Base-by-base conservation (phyloP, 2,113 vertebrate species). In the Peucedramus taeniatus region DNA sequence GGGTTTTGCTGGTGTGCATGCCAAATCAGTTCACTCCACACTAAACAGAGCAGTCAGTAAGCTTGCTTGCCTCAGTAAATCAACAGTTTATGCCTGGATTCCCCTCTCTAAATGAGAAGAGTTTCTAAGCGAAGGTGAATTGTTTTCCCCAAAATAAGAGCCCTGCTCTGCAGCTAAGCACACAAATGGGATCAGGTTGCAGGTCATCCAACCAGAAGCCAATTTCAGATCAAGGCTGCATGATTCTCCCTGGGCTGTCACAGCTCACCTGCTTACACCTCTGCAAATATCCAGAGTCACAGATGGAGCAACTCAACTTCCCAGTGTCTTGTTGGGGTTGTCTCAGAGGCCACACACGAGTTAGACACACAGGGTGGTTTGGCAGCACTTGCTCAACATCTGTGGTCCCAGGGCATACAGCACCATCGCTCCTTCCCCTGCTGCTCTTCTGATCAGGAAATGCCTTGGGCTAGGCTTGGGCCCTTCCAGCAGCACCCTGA, bases 391-490 rank as follows among this genome's bases (percentile, higher is more conserved):
- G 5, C 30, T 37, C 15, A 15, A 14, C 1, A 1, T 28, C 33
- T 8, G 13, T 33, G 45, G n/a, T 44, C 49, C 40, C 45, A 44
- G 31, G 69, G 35, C 50, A 66, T 27, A 11, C 27, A 21, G 21
- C 15, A 19, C n/a, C 49, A 11, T 13, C 0, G 0, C 10, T 24
- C 31, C 45, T 1, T 5, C 31, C 10, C 4, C 65, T 51, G 45
- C 21, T 50, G 42, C 3, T 8, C 30, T 83, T 59, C 5, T 5
- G 24, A 20, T 14, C 1, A 2, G 71, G 49, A 56, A 18, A 24
- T 68, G 63, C 60, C 64, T 40, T 40, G 31, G 8, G 7, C 45
- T 65, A 15, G 51, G 26, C 51, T 26, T 65, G 26, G 39, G 14
- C 13, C 6, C 1, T 71, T 63, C 76, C 47, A 42, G n/a, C 40